Percentiles rank a stretch among this genome's conserved stretches.
Conservation (phyloP, 2,113 vertebrate species). For the Gasterosteus aculeatus region DNA sequence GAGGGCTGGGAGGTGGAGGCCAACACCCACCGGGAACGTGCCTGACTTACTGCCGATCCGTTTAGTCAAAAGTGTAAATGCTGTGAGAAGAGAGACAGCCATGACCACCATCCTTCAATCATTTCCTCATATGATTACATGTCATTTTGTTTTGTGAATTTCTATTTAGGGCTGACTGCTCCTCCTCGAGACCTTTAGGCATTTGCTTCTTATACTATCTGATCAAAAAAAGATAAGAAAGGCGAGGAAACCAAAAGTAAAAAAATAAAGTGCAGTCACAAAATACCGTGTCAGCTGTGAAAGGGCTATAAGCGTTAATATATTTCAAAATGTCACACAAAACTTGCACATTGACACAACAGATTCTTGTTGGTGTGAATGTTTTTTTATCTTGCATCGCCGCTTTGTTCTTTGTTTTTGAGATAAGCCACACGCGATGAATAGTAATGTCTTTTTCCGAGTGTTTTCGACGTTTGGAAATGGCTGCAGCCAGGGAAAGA, state of each 20-base stretch:
- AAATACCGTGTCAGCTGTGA: constrained; percentile 29
- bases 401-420: constrained; percentile 28
- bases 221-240: constrained; percentile 25
- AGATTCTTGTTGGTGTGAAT: constrained; percentile 13
- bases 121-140: constrained; percentile 18
- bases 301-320: background rate
- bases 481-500: constrained; percentile 27
- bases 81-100: background rate
- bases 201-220: constrained; percentile 11
- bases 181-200: background rate
- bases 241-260: background rate
- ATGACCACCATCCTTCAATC: background rate
- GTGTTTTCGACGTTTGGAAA: constrained; percentile 24
- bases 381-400: constrained; percentile 17
- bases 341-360: constrained; percentile 1
- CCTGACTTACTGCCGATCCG: background rate
- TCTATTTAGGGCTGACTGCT: background rate
- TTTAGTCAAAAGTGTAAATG: background rate
- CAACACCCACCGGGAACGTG: no score
- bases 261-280: constrained; percentile 4
- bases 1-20: no score
- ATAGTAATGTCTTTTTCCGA: constrained; percentile 10
- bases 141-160: background rate
- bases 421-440: constrained; percentile 31
- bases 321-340: constrained; percentile 26